Conservation (phyloP, 2,888 invertebrate species). For the Brenthis daphne region DNA sequence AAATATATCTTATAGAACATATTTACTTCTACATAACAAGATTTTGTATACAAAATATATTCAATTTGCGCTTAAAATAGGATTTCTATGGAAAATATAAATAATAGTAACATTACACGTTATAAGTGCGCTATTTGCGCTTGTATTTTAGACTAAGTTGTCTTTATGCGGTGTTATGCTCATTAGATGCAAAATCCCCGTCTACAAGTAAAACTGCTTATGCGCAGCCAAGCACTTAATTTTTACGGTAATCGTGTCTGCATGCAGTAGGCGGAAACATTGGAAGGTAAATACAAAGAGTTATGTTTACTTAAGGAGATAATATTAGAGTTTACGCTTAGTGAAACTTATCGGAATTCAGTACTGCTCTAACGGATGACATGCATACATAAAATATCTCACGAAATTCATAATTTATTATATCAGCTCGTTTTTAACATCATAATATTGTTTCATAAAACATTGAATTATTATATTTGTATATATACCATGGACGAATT, state of each 20-base stretch:
- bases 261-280: slow-evolving; percentile 62
- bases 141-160: slow-evolving; percentile 27
- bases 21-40: neutral
- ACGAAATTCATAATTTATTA: too few relatives aligned
- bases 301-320: slow-evolving; percentile 53
- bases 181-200: slow-evolving; percentile 50
- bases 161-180: slow-evolving; percentile 44
- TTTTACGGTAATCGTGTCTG: slow-evolving; percentile 67
- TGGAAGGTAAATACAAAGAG: slow-evolving; percentile 49
- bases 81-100: slow-evolving; percentile 8
- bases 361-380: neutral
- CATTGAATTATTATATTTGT: too few relatives aligned
- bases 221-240: slow-evolving; percentile 58
- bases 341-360: neutral
- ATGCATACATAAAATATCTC: neutral
- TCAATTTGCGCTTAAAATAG: neutral
- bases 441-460: too few relatives aligned
- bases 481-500: too few relatives aligned
- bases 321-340: slow-evolving; percentile 50
- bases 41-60: slow-evolving; percentile 6
- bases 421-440: too few relatives aligned
- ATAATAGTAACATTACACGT: slow-evolving; percentile 24
- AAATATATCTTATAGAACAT: too few relatives aligned
- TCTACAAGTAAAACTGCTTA: slow-evolving; percentile 46
- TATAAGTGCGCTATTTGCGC: slow-evolving; percentile 21